These are phyloP conservation scores for Conops quadrifasciatus DNA, from an alignment of 2,888 invertebrate species.

Conservation along the genomic window DNA sequence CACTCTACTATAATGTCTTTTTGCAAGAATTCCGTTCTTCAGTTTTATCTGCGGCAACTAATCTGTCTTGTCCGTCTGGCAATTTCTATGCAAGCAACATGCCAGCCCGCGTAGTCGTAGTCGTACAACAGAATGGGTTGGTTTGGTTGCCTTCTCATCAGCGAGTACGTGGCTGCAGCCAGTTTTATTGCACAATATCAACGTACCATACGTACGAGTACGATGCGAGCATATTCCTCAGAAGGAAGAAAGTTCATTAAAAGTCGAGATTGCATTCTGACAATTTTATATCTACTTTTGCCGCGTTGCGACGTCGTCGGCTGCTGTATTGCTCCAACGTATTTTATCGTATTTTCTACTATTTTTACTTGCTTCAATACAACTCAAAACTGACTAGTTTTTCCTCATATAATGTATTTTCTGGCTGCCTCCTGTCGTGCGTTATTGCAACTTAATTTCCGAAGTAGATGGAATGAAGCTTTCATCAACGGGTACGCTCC, in stretches of 20 bases:
- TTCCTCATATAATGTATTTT: neutral
- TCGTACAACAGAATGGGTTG: neutral
- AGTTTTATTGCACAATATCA: neutral
- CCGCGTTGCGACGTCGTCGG: no score
- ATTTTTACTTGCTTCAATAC: no score
- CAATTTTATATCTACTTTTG: slow-evolving; percentile 13
- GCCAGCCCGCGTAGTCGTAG: neutral
- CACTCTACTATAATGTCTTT: neutral
- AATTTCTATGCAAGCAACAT: slow-evolving; percentile 3
- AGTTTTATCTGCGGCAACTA: slow-evolving; percentile 6
- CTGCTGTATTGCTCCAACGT: no score
- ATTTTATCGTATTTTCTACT: no score
- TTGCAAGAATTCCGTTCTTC: neutral
- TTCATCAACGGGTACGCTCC: neutral
- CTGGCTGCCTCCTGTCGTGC: neutral
- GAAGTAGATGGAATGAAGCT: neutral
- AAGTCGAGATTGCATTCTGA: slow-evolving; percentile 29
- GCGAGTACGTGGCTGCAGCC: no score
- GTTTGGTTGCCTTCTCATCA: neutral
- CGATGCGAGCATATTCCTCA: neutral
- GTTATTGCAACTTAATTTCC: slow-evolving; percentile 6
- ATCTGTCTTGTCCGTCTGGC: slow-evolving; percentile 5
- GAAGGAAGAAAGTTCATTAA: slow-evolving; percentile 27
- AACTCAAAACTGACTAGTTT: neutral
- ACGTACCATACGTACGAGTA: neutral